Base-by-base conservation (phyloP, 2,888 invertebrate genomes). In the Dione juno region DNA sequence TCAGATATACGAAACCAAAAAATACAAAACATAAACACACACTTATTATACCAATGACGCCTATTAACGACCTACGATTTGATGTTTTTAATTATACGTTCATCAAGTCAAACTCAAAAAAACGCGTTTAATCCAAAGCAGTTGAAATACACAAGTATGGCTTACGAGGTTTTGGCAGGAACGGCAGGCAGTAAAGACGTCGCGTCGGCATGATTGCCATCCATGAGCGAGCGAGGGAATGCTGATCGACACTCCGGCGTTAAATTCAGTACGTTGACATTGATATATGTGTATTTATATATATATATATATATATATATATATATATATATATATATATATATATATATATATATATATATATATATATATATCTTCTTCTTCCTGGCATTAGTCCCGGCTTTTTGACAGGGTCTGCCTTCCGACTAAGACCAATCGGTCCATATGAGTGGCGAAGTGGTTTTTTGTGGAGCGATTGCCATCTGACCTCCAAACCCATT, bases 161-260 rank as follows among this genome's bases (percentile, higher is more conserved):
- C 19, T 40, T 16, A 19, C 16, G 19, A 21, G 40, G 28, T 71
- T 68, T 71, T 71, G 71, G 66, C 73, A 72, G 58, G 41, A 75
- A 75, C 74, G 74, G 71, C 73, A 71, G 72, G 84, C 84, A 87
- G 84, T 90, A 89, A 86, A 89, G 87, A 88, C 88, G 86, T 82
- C 87, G 86, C 88, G 86, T 82, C 87, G 86, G 84, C 79, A 87
- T 84, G 63, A 63, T 52, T 57, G 59, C 45, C 53, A 59, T 67
- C 16, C 52, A 58, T 43, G 28, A 16, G 19, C 35, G 50, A 14
- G 21, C 50, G 50, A 40, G 70, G 61, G 70, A 70, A 50, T 66
- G 14, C 28, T 16, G 19, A 48, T 65, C 57, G 65, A 50, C 69
- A 63, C 40, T 40, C 35, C 41, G 57, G 58, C 48, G 48, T 57